A percentile compares a stretch with the other conserved stretches of the same genome.
Conservation (phyloP, 1,140 invertebrate species). For the Leptopilina clavipes region DNA sequence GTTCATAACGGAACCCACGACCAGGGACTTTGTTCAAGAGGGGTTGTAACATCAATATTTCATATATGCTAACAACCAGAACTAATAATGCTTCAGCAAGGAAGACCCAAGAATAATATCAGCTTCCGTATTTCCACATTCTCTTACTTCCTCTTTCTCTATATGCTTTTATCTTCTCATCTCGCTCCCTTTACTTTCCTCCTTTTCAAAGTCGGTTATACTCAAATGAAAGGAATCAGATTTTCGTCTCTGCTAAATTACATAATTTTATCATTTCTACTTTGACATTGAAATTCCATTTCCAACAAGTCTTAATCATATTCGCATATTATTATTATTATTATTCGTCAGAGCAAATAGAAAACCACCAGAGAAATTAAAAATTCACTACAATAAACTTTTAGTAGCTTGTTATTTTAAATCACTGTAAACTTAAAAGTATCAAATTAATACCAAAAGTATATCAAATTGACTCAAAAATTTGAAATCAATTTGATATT, state of each 20-base stretch:
- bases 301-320: too few relatives aligned
- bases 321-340: too few relatives aligned
- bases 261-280: background rate
- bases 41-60: constrained; percentile 75
- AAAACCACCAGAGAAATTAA: too few relatives aligned
- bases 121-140: constrained; percentile 53
- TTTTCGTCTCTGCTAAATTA: constrained; percentile 11
- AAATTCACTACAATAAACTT: too few relatives aligned
- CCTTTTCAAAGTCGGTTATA: background rate
- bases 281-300: too few relatives aligned
- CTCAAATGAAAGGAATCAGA: constrained; percentile 23
- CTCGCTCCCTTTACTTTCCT: constrained; percentile 12
- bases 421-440: too few relatives aligned
- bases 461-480: too few relatives aligned
- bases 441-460: too few relatives aligned
- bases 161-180: constrained; percentile 32
- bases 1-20: constrained; percentile 51
- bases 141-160: constrained; percentile 44
- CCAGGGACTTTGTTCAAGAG: constrained; percentile 43
- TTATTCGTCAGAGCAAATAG: too few relatives aligned
- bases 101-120: constrained; percentile 75
- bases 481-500: too few relatives aligned
- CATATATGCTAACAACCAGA: constrained; percentile 75
- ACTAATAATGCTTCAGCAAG: constrained; percentile 73
- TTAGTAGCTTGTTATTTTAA: too few relatives aligned